Percentiles rank a stretch among this genome's conserved stretches.
Conservation (phyloP, 2,797 vertebrate genomes). For the Furcifer pardalis region DNA sequence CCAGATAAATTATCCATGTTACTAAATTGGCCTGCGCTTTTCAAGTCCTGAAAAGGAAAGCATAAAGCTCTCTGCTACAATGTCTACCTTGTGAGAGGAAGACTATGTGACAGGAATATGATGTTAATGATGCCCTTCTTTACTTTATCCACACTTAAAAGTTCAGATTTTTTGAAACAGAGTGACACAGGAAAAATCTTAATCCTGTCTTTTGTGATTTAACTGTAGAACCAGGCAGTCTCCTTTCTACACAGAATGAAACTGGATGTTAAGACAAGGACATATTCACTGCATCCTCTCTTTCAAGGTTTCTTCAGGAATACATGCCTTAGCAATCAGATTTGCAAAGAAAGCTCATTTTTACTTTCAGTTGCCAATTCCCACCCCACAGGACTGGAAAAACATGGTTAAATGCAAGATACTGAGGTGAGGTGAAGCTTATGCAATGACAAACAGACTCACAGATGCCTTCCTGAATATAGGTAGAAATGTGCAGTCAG, state of each 20-base stretch:
- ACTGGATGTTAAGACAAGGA: too few relatives aligned
- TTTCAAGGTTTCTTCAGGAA: too few relatives aligned
- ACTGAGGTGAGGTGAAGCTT: too few relatives aligned
- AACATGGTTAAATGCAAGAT: too few relatives aligned
- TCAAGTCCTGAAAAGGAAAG: background rate
- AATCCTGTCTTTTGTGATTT: background rate
- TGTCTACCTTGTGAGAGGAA: background rate
- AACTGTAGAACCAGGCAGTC: background rate
- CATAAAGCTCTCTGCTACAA: background rate
- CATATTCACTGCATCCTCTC: too few relatives aligned
- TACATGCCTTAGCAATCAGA: too few relatives aligned
- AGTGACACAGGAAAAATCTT: background rate
- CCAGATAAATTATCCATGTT: conserved; percentile 19
- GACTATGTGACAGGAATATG: background rate
- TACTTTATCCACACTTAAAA: background rate
- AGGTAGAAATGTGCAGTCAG: background rate
- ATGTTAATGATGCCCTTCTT: background rate
- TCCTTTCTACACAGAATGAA: background rate
- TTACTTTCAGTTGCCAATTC: too few relatives aligned
- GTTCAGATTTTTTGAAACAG: background rate
- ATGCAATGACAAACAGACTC: too few relatives aligned
- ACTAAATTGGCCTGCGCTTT: conserved; percentile 28
- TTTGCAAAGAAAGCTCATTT: too few relatives aligned
- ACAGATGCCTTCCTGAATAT: background rate
- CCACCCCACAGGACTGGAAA: too few relatives aligned